These are phyloP conservation scores for Zygaena filipendulae DNA, from an alignment of 2,888 invertebrate genomes.

Conservation along the genomic window DNA sequence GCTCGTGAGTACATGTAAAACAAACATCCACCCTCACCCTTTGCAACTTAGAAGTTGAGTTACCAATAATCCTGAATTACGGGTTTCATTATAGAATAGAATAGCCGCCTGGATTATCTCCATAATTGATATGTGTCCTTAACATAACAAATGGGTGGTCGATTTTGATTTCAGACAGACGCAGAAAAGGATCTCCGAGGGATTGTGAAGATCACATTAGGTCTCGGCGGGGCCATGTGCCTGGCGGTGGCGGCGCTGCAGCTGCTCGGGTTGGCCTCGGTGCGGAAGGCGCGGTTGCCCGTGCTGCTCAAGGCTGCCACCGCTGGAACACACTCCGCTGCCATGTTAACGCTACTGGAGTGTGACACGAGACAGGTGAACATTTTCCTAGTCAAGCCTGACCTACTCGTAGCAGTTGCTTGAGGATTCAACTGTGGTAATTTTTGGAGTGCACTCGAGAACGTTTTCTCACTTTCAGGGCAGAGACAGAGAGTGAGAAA, in stretches of 20 bases:
- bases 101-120: not conserved
- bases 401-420: too few species aligned
- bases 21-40: too few species aligned
- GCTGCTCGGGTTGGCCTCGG: conserved; percentile 35
- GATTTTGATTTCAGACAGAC: conserved; percentile 33
- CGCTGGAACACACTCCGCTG: conserved; percentile 48
- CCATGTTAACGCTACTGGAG: conserved; percentile 41
- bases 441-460: too few species aligned
- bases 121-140: not conserved
- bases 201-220: conserved; percentile 47
- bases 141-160: not conserved
- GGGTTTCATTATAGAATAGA: too few species aligned
- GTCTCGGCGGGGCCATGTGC: conserved; percentile 51
- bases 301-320: conserved; percentile 44
- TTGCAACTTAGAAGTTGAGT: too few species aligned
- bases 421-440: too few species aligned
- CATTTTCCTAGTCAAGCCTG: not conserved
- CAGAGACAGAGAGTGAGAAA: too few species aligned
- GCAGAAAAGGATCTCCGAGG: conserved; percentile 47
- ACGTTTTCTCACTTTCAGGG: too few species aligned
- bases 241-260: conserved; percentile 44
- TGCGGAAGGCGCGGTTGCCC: conserved; percentile 32
- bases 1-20: conserved; percentile 39
- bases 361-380: conserved; percentile 48
- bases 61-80: too few species aligned